Conservation (phyloP, 2,113 vertebrate genomes). For the Ariopsis seemanni region DNA sequence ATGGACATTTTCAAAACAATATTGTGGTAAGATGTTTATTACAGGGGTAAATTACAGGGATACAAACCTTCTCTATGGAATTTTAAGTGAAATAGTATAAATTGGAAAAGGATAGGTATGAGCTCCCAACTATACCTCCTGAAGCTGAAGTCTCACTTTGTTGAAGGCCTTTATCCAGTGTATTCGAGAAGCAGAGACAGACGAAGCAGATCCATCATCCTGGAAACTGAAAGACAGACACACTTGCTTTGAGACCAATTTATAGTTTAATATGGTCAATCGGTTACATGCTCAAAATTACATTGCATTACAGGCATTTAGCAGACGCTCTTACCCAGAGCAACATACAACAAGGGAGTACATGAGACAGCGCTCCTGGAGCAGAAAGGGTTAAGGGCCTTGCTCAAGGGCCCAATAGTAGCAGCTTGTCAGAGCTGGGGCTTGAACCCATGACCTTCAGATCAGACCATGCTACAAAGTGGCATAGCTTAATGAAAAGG, state of each 20-base stretch:
- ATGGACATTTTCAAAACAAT: not conserved
- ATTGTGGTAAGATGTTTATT: not conserved
- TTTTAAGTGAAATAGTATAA: slow-evolving; percentile 18
- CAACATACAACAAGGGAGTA: no score
- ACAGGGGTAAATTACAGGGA: not conserved
- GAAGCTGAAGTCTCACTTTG: slow-evolving; percentile 89
- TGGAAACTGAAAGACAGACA: slow-evolving; percentile 59
- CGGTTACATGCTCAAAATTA: not conserved
- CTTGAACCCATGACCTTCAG: no score
- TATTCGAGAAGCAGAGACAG: slow-evolving; percentile 82
- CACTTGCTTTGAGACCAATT: not conserved
- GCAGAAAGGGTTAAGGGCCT: no score
- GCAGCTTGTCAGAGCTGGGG: no score
- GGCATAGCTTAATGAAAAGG: not conserved
- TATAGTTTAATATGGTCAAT: not conserved
- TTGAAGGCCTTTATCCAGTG: slow-evolving; percentile 92
- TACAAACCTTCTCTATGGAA: not conserved
- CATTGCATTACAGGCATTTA: no score
- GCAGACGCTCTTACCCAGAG: no score
- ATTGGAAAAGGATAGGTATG: slow-evolving; percentile 17
- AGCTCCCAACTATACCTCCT: slow-evolving; percentile 81
- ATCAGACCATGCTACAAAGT: not conserved
- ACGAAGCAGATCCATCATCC: slow-evolving; percentile 73
- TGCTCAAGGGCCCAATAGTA: no score
- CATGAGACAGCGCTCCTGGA: no score